phyloP scores from a whole-genome alignment of 64 coral and sea anemone species.

The Montipora sp. region DNA sequence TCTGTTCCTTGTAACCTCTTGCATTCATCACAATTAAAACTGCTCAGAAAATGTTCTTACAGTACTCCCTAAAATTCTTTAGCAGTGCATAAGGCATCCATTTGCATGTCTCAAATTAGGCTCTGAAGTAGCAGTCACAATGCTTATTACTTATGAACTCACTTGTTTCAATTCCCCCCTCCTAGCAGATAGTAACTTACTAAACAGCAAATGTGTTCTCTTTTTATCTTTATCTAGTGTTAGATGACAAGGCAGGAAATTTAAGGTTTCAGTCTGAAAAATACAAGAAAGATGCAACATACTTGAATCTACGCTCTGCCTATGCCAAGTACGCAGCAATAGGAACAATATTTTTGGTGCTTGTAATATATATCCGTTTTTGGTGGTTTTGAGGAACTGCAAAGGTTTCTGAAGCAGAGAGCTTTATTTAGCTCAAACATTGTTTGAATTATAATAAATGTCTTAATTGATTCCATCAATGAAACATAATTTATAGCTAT shows the following conservation, averaged over 20 bases:
- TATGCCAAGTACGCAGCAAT: conserved; percentile 99
- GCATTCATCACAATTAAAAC: too few species aligned
- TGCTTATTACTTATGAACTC: too few species aligned
- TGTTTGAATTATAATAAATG: neutral
- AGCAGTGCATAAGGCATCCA: too few species aligned
- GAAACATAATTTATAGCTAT: too few species aligned
- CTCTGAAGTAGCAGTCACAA: too few species aligned
- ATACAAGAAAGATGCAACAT: conserved; percentile 98
- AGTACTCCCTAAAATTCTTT: too few species aligned
- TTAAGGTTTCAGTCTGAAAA: conserved; percentile 94
- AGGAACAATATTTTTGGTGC: conserved; percentile 84
- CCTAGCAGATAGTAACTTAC: neutral
- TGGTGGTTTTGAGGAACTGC: conserved; percentile 91
- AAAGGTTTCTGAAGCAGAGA: conserved; percentile 28
- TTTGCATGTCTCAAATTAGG: too few species aligned
- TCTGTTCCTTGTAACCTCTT: too few species aligned
- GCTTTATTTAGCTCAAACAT: neutral
- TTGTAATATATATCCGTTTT: conserved; percentile 96
- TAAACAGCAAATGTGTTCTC: neutral
- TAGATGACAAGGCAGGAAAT: conserved; percentile 99
- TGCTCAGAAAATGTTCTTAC: too few species aligned
- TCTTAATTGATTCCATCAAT: too few species aligned
- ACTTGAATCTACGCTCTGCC: conserved; percentile 91
- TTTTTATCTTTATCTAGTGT: conserved; percentile 65
- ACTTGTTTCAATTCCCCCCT: too few species aligned